Evolutionary conservation across 2,797 vertebrate species (phyloP).

Genomic region (Diplodus puntazzo): DNA sequence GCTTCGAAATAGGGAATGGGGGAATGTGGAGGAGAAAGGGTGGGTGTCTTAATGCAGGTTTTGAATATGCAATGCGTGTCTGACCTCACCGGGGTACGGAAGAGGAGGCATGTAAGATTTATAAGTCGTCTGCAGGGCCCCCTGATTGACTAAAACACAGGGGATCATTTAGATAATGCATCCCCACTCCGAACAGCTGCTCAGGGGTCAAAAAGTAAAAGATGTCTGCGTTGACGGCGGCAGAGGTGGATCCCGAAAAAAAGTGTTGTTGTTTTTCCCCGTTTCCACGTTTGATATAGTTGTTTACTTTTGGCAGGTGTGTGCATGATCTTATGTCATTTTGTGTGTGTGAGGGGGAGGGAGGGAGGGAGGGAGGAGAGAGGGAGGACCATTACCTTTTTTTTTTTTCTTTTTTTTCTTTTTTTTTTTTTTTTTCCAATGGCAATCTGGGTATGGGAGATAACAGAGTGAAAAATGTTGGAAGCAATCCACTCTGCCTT

Average conservation of each 20-base stretch:
- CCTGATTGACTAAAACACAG: conserved; percentile 82
- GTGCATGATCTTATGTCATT: conserved; percentile 74
- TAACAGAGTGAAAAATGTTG: conserved; percentile 89
- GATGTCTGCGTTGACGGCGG: conserved; percentile 19
- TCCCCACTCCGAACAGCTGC: conserved; percentile 56
- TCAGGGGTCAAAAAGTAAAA: too few relatives aligned
- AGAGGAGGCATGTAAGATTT: conserved; percentile 82
- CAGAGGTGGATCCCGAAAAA: conserved; percentile 24
- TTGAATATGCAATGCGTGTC: conserved; percentile 83
- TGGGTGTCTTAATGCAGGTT: conserved; percentile 75
- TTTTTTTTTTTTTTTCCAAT: conserved; percentile 63
- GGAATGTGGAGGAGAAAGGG: conserved; percentile 26
- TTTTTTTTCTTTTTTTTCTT: conserved; percentile 47
- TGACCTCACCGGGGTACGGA: conserved; percentile 73
- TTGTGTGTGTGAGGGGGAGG: conserved; percentile 58
- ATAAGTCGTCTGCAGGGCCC: conserved; percentile 76
- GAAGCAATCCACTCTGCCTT: conserved; percentile 87
- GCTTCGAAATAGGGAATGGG: conserved; percentile 35
- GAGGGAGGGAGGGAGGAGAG: conserved; percentile 28
- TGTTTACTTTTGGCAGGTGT: conserved; percentile 64
- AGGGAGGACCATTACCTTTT: conserved; percentile 66
- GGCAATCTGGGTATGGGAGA: conserved; percentile 87
- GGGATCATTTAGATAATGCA: conserved; percentile 82
- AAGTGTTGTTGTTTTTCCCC: conserved; percentile 30
- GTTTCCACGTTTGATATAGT: conserved; percentile 41